Conservation (phyloP, 1,140 invertebrate species). For the Cherax destructor region DNA sequence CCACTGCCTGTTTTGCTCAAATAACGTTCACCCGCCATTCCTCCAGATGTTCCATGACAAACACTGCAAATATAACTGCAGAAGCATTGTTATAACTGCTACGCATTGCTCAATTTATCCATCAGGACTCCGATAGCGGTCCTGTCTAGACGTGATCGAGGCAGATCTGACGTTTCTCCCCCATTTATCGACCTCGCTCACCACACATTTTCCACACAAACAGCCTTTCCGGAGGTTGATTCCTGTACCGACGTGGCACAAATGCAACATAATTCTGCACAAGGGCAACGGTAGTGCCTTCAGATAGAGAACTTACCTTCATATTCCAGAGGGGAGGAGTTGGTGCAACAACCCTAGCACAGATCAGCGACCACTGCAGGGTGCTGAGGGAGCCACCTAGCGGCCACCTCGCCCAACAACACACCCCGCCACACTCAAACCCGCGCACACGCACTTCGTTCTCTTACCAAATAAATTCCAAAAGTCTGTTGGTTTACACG, state of each 20-base stretch:
- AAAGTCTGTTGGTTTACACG: too few species aligned
- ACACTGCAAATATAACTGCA: not conserved
- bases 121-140: not conserved
- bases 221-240: conserved; percentile 5
- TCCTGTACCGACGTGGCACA: not conserved
- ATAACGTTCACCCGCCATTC: conserved; percentile 38
- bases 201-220: conserved; percentile 19
- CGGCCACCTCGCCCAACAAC: conserved; percentile 25
- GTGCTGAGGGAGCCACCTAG: conserved; percentile 20
- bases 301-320: conserved; percentile 38
- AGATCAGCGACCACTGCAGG: conserved; percentile 57
- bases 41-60: conserved; percentile 16
- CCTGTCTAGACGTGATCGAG: conserved; percentile 34
- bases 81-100: not conserved
- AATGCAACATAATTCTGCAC: not conserved
- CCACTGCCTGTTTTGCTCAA: conserved; percentile 57
- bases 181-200: conserved; percentile 58
- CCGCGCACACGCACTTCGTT: not conserved
- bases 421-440: conserved; percentile 28
- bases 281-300: not conserved
- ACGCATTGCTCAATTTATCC: not conserved
- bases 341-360: conserved; percentile 43
- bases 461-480: not conserved
- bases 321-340: conserved; percentile 49
- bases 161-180: conserved; percentile 47